Conservation (phyloP, 2,797 vertebrate genomes). For the Falco concolor region DNA sequence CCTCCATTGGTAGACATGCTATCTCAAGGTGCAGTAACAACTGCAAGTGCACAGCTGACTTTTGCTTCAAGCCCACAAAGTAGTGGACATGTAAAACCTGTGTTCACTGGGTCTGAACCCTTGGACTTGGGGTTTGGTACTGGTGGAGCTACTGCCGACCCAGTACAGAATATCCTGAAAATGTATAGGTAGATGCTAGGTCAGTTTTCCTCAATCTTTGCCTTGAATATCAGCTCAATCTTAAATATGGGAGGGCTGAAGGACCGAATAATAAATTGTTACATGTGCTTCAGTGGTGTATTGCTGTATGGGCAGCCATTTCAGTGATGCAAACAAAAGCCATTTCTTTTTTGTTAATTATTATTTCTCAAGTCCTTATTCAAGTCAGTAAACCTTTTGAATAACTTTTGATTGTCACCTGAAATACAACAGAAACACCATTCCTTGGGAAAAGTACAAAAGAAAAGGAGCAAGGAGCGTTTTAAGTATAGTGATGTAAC, state of each 20-base stretch:
- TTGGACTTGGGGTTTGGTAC: neutral
- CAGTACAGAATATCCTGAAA: neutral
- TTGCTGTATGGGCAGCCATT: constrained; percentile 36
- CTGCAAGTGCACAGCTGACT: neutral
- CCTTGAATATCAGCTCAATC: neutral
- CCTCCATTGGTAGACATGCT: neutral
- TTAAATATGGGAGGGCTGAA: neutral
- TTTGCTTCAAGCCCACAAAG: neutral
- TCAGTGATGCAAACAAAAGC: neutral
- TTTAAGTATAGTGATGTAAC: neutral
- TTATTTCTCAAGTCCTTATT: neutral
- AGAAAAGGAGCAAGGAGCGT: neutral
- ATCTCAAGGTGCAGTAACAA: neutral
- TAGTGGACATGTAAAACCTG: neutral
- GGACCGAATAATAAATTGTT: neutral
- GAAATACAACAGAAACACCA: neutral
- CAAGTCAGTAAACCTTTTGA: neutral
- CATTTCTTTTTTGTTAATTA: neutral
- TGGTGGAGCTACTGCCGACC: neutral
- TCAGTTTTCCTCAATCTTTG: neutral
- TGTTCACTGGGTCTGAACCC: neutral
- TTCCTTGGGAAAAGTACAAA: neutral
- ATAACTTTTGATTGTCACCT: neutral
- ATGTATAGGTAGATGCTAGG: neutral
- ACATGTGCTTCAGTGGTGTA: constrained; percentile 67